Base-by-base conservation (phyloP, 2,888 invertebrate species). In the Dermolepida albohirtum region DNA sequence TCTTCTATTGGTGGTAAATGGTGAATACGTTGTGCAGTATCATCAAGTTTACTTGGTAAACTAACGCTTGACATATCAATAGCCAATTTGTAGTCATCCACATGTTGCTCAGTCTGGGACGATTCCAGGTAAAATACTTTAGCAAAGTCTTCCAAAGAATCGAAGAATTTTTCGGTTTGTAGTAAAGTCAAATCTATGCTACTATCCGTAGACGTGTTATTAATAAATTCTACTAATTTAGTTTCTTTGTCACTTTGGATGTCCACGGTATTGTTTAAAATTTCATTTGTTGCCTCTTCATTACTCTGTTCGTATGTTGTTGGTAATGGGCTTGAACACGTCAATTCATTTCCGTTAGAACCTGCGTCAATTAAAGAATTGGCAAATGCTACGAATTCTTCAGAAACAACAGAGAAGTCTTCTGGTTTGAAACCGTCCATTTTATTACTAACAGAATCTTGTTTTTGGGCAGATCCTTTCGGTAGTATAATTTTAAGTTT, bases 401-500 rank as follows among this genome's bases (percentile, higher is more conserved):
- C 47, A 11, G 14, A 12, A 14, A 62, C 11, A 0, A 16, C n/a
- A 0, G 47, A 49, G 47, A 62, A 62, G 16, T 62, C 17, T 47
- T 62, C 59, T 8, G 47, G 59, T 16, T 47, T 29, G 5, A 62
- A 62, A 10, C 11, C 16, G 5, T 7, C 8, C 10, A 7, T 8
- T 17, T 2, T 11, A 22, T 10, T 8, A 22, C 1, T 22, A 1
- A 22, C 1, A 11, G 7, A 6, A 6, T 47, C 34, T 8, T 47
- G 14, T 14, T 2, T 62, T 16, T 47, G 47, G 5, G 34, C n/a
- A 17, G 16, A 43, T 14, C 57, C 57, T 27, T 66, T 66, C 1
- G 64, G 64, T 5, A 64, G n/a, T 22, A 54, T 52, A 27, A 64
- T 54, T 34, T 64, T 64, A n/a, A 64, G 22, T 27, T 54, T 64